Percentiles rank a stretch among this genome's conserved stretches.
Evolutionary conservation across 2,113 vertebrate species (phyloP).

Genomic region (Gila orcuttii): DNA sequence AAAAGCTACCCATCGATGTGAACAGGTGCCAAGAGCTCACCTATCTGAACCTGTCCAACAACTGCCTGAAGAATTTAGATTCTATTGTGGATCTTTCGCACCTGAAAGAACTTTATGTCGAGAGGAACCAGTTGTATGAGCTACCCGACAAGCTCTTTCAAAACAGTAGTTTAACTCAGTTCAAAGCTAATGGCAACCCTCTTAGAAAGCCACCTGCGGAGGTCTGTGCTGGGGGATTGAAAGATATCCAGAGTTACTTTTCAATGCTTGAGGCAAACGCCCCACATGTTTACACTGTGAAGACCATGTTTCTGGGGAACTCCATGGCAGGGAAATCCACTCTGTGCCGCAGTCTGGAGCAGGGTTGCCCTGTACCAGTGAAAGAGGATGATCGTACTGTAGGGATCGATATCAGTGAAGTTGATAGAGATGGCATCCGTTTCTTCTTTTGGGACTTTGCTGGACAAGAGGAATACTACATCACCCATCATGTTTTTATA

Average conservation of each 20-base stretch:
- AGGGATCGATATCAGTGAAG: slow-evolving; percentile 75
- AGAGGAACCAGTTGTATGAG: slow-evolving; percentile 67
- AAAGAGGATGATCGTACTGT: slow-evolving; percentile 63
- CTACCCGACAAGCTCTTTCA: slow-evolving; percentile 70
- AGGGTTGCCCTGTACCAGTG: slow-evolving; percentile 56
- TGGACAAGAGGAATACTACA: slow-evolving; percentile 77
- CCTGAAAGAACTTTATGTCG: slow-evolving; percentile 68
- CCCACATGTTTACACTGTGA: slow-evolving; percentile 63
- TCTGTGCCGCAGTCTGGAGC: slow-evolving; percentile 70
- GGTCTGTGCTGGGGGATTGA: slow-evolving; percentile 71
- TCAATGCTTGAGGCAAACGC: slow-evolving; percentile 57
- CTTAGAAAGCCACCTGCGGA: slow-evolving; percentile 70
- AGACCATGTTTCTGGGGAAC: slow-evolving; percentile 76
- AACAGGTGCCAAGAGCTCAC: slow-evolving; percentile 63
- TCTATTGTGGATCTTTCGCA: slow-evolving; percentile 61
- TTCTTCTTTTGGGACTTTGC: slow-evolving; percentile 81
- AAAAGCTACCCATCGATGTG: slow-evolving; percentile 70
- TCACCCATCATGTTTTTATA: slow-evolving; percentile 77
- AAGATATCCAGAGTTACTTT: slow-evolving; percentile 73
- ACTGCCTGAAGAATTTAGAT: slow-evolving; percentile 64
- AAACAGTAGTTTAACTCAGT: slow-evolving; percentile 55
- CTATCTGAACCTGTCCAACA: slow-evolving; percentile 75
- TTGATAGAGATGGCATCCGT: slow-evolving; percentile 60
- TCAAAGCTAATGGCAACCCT: slow-evolving; percentile 68
- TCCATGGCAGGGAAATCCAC: slow-evolving; percentile 74